Conservation (phyloP, 2,888 invertebrate species). For the Ypsolopha sequella region DNA sequence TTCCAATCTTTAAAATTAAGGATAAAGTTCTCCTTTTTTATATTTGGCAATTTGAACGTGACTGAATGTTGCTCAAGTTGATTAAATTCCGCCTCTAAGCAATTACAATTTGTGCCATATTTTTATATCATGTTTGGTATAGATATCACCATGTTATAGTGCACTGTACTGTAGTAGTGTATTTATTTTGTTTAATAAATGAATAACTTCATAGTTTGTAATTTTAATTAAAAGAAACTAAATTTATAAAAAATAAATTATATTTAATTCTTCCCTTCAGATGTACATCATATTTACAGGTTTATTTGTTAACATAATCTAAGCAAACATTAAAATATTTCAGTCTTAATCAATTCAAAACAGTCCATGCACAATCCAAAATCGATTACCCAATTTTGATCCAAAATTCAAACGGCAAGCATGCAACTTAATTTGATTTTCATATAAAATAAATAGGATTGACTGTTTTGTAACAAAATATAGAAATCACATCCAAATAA, state of each 20-base stretch:
- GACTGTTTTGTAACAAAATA: too few species aligned
- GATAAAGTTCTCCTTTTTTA: too few species aligned
- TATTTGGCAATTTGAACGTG: too few species aligned
- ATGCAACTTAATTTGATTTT: too few species aligned
- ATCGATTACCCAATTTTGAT: slow-evolving; percentile 13
- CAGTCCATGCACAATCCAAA: slow-evolving; percentile 14
- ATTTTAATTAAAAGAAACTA: slow-evolving; percentile 30
- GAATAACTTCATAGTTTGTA: slow-evolving; percentile 3
- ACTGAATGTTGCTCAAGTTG: not conserved
- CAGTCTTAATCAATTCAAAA: slow-evolving; percentile 62
- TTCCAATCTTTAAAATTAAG: too few species aligned
- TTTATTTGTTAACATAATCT: not conserved
- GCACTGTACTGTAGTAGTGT: not conserved
- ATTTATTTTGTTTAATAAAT: slow-evolving; percentile 1
- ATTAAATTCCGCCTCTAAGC: slow-evolving; percentile 9
- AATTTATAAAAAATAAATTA: slow-evolving; percentile 56
- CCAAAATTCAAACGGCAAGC: too few species aligned
- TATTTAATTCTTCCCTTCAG: slow-evolving; percentile 45
- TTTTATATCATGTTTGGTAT: slow-evolving; percentile 13
- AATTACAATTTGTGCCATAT: slow-evolving; percentile 18
- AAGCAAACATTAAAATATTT: slow-evolving; percentile 45
- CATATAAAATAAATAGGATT: too few species aligned
- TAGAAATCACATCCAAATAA: too few species aligned
- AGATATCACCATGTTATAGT: not conserved
- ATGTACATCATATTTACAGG: slow-evolving; percentile 45